Base-by-base conservation (phyloP, 1,140 invertebrate genomes). In the Pararge aegeria region DNA sequence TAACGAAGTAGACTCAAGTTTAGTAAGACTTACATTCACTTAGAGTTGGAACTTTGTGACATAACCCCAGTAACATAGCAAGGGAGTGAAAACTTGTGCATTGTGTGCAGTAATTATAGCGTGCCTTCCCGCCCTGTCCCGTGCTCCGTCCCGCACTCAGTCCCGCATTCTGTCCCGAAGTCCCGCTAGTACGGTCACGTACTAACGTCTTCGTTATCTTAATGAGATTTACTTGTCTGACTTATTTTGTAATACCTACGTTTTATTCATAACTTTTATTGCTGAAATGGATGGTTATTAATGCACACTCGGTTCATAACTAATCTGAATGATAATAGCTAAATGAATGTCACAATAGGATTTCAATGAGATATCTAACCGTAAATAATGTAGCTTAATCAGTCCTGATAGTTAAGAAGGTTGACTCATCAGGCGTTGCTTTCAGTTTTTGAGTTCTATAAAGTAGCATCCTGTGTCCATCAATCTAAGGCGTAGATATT, bases 81-180 rank as follows among this genome's bases (percentile, higher is more conserved):
- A 37, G 40, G 29, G 20, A 49, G 55, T 56, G 52, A 40, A 55
- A 61, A 61, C 52, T 61, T 61, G 46, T 55, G 46, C 44, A 30
- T 40, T 51, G 48, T 51, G 44, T 18, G 38, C 46, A 61, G 59
- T 61, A 61, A 61, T 61, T 61, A 61, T 61, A 51, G 50, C 52
- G 16, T 42, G 15, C 38, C 38, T 16, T 12, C 27, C 4, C 10
- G 30, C 12, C 10, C 38, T 5, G 13, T 18, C 38, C 38, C 38
- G 38, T 5, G 5, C 12, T 38, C 38, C 13, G 15, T 38, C 38
- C 38, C 38, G 38, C 38, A 42, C 12, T 16, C 34, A n/a, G 38
- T 18, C 38, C 38, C 15, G 1, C 24, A 16, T 16, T 5, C 38
- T 18, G 38, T 18, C 38, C 38, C 15, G 1, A 3, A 18, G 38